Evolutionary conservation across 1,140 invertebrate species (phyloP).

Genomic region (Schlechtendalia chinensis): DNA sequence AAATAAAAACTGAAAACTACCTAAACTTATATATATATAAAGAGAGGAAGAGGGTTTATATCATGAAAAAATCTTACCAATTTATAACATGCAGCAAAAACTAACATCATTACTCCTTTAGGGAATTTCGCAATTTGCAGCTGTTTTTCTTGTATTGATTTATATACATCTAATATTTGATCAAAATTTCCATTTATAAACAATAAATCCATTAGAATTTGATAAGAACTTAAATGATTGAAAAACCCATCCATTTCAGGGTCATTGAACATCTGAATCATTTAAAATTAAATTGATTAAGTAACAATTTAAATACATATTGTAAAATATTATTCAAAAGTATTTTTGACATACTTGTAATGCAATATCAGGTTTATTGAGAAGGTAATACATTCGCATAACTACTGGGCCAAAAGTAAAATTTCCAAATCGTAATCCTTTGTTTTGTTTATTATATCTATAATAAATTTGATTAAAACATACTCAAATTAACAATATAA

Average conservation of each 20-base stretch:
- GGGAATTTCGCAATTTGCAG: constrained; percentile 65
- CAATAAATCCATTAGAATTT: constrained; percentile 71
- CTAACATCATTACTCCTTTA: constrained; percentile 66
- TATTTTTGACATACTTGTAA: constrained; percentile 57
- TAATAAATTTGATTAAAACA: constrained; percentile 45
- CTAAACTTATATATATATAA: too few species aligned
- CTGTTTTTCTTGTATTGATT: constrained; percentile 62
- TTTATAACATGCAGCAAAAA: constrained; percentile 72
- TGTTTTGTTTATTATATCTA: constrained; percentile 72
- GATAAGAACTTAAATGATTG: constrained; percentile 68
- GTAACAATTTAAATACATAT: too few species aligned
- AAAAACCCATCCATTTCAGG: constrained; percentile 64
- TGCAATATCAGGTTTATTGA: constrained; percentile 70
- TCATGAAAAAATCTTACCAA: constrained; percentile 61
- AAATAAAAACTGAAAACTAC: too few species aligned
- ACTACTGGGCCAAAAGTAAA: constrained; percentile 80
- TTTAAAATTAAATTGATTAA: background rate
- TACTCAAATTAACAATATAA: background rate
- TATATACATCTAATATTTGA: constrained; percentile 66
- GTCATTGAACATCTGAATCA: constrained; percentile 64
- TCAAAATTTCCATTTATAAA: constrained; percentile 69
- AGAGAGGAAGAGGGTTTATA: too few species aligned
- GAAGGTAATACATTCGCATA: constrained; percentile 73
- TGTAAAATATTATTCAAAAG: background rate
- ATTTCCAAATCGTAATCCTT: constrained; percentile 70